Percentiles rank a stretch among this genome's conserved stretches.
These are phyloP conservation scores for Stegodyphus mimosarum DNA, from an alignment of 1,140 invertebrate species.

Conservation along the genomic window DNA sequence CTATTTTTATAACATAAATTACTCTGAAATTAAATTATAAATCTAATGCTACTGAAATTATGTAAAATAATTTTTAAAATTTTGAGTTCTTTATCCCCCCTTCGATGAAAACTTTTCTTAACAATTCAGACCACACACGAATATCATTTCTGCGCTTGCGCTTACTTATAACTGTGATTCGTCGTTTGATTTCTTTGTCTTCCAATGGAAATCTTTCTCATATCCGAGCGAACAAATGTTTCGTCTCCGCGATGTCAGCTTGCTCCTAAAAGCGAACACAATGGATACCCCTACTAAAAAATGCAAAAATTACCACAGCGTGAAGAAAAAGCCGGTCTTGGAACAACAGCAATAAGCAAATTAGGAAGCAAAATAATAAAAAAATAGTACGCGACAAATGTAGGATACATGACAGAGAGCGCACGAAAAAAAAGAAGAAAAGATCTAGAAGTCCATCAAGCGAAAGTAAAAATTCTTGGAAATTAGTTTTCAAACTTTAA, in stretches of 20 bases:
- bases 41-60: too few relatives aligned
- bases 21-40: too few relatives aligned
- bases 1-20: too few relatives aligned
- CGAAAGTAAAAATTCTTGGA: conserved; percentile 59
- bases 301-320: conserved; percentile 52
- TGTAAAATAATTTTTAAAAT: too few relatives aligned
- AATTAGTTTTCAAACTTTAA: conserved; percentile 62
- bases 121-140: too few relatives aligned
- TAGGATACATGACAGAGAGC: conserved; percentile 4
- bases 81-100: too few relatives aligned
- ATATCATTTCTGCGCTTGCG: conserved; percentile 18
- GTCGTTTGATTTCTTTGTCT: conserved; percentile 14
- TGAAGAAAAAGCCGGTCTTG: conserved; percentile 54
- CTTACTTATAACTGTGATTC: conserved; percentile 25
- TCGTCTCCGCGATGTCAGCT: conserved; percentile 31
- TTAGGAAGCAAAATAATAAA: conserved; percentile 45
- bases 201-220: conserved; percentile 28
- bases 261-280: conserved; percentile 8
- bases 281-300: conserved; percentile 30
- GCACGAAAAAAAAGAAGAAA: conserved; percentile 13
- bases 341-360: conserved; percentile 46
- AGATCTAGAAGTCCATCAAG: conserved; percentile 44
- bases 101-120: too few relatives aligned
- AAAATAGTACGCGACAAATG: conserved; percentile 14
- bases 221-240: conserved; percentile 15